Base-by-base conservation (phyloP, 2,797 vertebrate species). In the Pitangus sulphuratus region DNA sequence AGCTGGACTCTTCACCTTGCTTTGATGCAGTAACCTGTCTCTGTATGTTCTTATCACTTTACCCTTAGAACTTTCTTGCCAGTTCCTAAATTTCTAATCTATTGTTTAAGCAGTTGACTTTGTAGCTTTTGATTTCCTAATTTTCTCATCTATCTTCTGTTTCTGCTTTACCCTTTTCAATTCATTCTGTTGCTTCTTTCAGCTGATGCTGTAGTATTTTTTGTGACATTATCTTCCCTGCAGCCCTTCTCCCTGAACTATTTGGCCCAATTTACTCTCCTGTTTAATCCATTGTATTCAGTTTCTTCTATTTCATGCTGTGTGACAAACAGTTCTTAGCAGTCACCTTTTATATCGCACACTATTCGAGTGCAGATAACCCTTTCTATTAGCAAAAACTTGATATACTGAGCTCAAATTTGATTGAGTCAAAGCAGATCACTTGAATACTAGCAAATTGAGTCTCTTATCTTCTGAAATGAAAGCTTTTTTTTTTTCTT, bases 281-380 rank as follows among this genome's bases (percentile, higher is more conserved):
- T 68, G 39, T 87, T 75, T 89, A 70, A 93, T 33, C 42, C 64
- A 47, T 37, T 93, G 42, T 90, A 35, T 85, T 25, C 35, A 64
- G 80, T 82, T 80, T 66, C 65, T 95, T 93, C 53, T 22, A 21
- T 81, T 90, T 61, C 68, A 39, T 64, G 37, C 44, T 47, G 26
- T 40, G 47, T 95, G 69, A 91, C 93, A 94, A 94, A 90, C 30
- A 89, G 53, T 50, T 92, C 35, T 84, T 24, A 74, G 45, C 35
- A 85, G 77, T 18, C 65, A 44, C 37, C 26, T 88, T 83, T 87
- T 81, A 4, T 39, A 72, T 82, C 69, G 31, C 35, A 30, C 31
- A 8, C 44, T 82, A 4, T 37, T 81, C 16, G 44, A 83, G 62
- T 24, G 58, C 70, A 85, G 83, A 58, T 81, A 87, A 75, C 79